Conservation (phyloP, 2,888 invertebrate genomes). For the Apodemia zela region DNA sequence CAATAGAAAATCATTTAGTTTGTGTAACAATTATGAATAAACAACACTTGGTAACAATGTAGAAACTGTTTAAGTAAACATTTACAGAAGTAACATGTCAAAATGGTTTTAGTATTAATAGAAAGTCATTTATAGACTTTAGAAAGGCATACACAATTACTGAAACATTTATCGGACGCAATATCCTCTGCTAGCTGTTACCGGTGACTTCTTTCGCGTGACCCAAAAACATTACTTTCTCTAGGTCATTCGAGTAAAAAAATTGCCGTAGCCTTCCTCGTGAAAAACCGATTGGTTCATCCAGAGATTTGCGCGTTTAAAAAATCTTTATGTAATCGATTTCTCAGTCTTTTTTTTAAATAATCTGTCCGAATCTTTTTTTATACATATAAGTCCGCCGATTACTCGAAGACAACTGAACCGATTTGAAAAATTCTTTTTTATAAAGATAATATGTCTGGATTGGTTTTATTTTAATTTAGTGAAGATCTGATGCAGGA, state of each 20-base stretch:
- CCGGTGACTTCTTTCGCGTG: background rate
- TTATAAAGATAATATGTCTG: too few species aligned
- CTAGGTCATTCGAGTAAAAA: background rate
- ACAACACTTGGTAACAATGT: conserved; percentile 12
- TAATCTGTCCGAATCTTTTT: too few species aligned
- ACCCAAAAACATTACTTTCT: background rate
- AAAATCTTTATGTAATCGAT: too few species aligned
- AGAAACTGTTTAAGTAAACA: conserved; percentile 9
- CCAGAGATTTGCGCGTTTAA: too few species aligned
- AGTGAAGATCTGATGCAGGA: too few species aligned
- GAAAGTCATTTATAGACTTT: background rate
- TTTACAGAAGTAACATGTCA: conserved; percentile 7
- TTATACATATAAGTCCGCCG: too few species aligned
- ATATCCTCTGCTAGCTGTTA: background rate
- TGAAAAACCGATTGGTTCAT: too few species aligned
- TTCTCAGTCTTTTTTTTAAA: too few species aligned
- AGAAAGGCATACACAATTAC: background rate
- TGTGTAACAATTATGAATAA: conserved; percentile 30
- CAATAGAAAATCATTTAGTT: conserved; percentile 35
- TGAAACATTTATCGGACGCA: background rate
- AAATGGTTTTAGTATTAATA: conserved; percentile 4
- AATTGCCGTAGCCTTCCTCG: background rate
- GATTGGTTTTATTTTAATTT: too few species aligned
- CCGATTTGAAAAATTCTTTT: too few species aligned
- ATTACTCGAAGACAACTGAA: too few species aligned